Evolutionary conservation across 2,113 vertebrate genomes (phyloP).

Genomic region (Bujurquina vittata): DNA sequence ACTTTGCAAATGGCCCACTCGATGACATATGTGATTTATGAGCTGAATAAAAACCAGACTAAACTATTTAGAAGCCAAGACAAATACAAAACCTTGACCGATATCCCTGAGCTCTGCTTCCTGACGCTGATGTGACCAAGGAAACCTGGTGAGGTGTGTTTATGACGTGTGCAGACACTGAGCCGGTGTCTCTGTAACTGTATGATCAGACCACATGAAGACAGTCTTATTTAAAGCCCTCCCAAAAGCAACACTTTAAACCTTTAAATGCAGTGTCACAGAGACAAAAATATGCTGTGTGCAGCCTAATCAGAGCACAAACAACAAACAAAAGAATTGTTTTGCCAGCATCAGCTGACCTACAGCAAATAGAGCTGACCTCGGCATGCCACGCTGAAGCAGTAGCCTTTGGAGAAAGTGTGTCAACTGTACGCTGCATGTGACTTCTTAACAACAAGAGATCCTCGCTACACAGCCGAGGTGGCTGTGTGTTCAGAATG

Average conservation of each 20-base stretch:
- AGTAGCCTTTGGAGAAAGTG: conserved; percentile 47
- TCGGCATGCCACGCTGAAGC: conserved; percentile 23
- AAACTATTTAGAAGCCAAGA: conserved; percentile 8
- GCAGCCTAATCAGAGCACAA: not conserved
- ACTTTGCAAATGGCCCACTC: conserved; percentile 19
- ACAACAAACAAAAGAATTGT: conserved; percentile 67
- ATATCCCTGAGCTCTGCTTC: not conserved
- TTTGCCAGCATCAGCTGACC: conserved; percentile 72
- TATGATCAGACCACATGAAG: not conserved
- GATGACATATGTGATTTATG: not conserved
- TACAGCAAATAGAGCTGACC: conserved; percentile 25
- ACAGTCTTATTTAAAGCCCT: not conserved
- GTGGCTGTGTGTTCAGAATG: conserved; percentile 30
- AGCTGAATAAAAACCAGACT: conserved; percentile 16
- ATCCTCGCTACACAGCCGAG: conserved; percentile 12
- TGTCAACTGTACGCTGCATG: conserved; percentile 46
- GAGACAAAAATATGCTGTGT: conserved; percentile 30
- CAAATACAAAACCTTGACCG: not conserved
- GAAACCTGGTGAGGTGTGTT: not conserved
- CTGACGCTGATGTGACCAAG: not conserved
- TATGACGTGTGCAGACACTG: not conserved
- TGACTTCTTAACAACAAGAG: conserved; percentile 56
- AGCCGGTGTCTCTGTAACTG: not conserved
- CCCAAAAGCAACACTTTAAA: conserved; percentile 8
- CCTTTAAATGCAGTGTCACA: conserved; percentile 27